phyloP scores from a whole-genome alignment of 2,113 vertebrate genomes.

The Alosa alosa region DNA sequence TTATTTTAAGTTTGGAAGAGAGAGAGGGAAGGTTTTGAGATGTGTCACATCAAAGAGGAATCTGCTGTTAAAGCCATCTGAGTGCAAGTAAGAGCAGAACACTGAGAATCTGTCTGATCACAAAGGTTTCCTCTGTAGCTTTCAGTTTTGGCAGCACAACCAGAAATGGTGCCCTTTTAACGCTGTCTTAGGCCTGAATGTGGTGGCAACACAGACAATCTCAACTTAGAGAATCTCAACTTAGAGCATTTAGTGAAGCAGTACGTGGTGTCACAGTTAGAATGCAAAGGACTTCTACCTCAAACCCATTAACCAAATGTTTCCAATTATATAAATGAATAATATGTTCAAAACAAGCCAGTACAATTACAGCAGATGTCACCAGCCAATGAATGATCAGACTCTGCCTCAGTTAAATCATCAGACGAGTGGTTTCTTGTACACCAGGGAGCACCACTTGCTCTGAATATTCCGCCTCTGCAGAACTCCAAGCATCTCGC shows the following conservation, averaged over 20 bases:
- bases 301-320: slow-evolving; percentile 1
- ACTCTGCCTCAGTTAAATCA: background rate
- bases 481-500: background rate
- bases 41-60: background rate
- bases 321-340: background rate
- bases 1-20: background rate
- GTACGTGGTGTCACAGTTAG: background rate
- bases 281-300: background rate
- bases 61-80: background rate
- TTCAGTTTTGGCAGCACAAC: background rate
- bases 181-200: background rate
- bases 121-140: background rate
- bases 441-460: background rate
- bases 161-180: background rate
- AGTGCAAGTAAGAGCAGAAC: background rate
- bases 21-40: background rate
- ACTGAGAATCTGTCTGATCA: background rate
- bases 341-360: background rate
- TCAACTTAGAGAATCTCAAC: too few relatives aligned
- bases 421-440: background rate
- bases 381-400: background rate
- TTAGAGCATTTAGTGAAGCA: background rate
- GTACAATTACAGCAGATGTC: background rate
- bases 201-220: background rate
- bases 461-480: background rate